Conservation (phyloP, 2,888 invertebrate species). For the Megalurothrips usitatus region DNA sequence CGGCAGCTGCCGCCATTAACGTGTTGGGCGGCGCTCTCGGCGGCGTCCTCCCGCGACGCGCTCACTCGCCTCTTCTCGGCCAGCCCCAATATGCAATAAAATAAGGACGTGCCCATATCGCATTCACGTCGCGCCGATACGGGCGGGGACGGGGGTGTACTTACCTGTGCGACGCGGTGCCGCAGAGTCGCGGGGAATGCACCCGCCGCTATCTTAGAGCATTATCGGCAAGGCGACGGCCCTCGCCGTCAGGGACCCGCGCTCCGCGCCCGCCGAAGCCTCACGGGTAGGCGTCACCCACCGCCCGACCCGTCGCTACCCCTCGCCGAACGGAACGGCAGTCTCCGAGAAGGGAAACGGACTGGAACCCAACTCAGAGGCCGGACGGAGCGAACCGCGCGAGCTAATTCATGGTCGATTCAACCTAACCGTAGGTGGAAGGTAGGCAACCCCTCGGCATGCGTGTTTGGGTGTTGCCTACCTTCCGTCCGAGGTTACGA, state of each 20-base stretch:
- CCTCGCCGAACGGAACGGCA: neutral
- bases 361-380: no score
- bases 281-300: neutral
- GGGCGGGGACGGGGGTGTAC: neutral
- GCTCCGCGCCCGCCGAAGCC: neutral
- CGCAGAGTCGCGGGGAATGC: neutral
- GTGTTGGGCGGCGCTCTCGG: neutral
- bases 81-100: constrained; percentile 17
- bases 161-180: neutral
- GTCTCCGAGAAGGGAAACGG: no score
- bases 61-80: neutral
- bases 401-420: no score
- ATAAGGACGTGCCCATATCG: constrained; percentile 18
- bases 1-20: constrained; percentile 11
- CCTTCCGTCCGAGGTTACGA: no score
- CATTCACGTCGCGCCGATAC: neutral
- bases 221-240: no score
- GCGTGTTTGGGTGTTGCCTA: no score
- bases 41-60: neutral
- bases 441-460: no score
- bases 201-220: no score
- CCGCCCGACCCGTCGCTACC: neutral
- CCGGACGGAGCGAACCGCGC: no score
- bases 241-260: neutral
- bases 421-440: no score